Evolutionary conservation across 1,140 invertebrate genomes (phyloP).

Genomic region (Leptinotarsa undecemlineata): DNA sequence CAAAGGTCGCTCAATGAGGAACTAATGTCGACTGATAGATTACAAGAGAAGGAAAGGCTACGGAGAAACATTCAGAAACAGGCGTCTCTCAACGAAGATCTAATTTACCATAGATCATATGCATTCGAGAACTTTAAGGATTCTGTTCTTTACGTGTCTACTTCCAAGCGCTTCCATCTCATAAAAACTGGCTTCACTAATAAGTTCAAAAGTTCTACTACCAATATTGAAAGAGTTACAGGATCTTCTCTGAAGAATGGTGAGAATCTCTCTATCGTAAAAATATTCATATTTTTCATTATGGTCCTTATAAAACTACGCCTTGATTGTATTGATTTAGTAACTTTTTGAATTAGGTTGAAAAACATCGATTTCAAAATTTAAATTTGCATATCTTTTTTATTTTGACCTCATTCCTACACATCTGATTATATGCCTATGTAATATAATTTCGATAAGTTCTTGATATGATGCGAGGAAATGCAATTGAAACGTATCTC

Average conservation of each 20-base stretch:
- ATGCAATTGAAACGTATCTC: too few species aligned
- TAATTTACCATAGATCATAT: slow-evolving; percentile 71
- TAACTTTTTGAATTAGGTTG: too few species aligned
- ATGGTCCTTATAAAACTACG: background rate
- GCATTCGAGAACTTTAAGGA: slow-evolving; percentile 75
- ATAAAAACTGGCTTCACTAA: slow-evolving; percentile 76
- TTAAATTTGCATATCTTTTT: too few species aligned
- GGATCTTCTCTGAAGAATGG: slow-evolving; percentile 58
- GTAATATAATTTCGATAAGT: too few species aligned
- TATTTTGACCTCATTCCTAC: too few species aligned
- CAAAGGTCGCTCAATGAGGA: slow-evolving; percentile 89
- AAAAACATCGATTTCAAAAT: too few species aligned
- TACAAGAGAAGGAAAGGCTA: slow-evolving; percentile 82
- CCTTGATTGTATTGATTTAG: too few species aligned
- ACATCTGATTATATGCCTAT: too few species aligned
- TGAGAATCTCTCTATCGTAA: slow-evolving; percentile 1
- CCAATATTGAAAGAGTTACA: slow-evolving; percentile 78
- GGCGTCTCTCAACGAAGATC: slow-evolving; percentile 84
- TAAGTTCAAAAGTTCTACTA: slow-evolving; percentile 78
- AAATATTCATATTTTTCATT: background rate
- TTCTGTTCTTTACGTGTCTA: slow-evolving; percentile 71
- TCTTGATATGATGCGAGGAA: too few species aligned
- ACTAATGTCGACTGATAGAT: slow-evolving; percentile 79
- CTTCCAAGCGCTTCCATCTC: slow-evolving; percentile 79
- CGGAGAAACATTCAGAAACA: slow-evolving; percentile 86